Evolutionary conservation across 2,113 vertebrate genomes (phyloP).

Genomic region (Sinocyclocheilus rhinocerous): DNA sequence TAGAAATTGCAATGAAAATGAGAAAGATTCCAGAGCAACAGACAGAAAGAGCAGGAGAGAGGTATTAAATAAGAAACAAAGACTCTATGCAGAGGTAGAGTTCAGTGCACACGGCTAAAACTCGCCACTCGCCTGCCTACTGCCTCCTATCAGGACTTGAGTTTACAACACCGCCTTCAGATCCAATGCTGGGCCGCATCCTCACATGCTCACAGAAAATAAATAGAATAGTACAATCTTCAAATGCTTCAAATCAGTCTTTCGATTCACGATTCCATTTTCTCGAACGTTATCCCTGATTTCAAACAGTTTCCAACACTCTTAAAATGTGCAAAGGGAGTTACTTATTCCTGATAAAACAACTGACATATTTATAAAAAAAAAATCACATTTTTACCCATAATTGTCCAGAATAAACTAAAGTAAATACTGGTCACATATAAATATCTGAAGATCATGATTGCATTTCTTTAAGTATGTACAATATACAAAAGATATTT

Average conservation of each 20-base stretch:
- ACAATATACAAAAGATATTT: conserved; percentile 73
- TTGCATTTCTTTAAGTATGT: conserved; percentile 60
- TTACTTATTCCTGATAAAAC: neutral
- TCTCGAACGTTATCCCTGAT: conserved; percentile 2
- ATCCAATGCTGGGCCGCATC: conserved; percentile 10
- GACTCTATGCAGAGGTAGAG: conserved; percentile 93
- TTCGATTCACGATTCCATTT: too few species aligned
- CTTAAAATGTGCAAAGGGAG: conserved; percentile 31
- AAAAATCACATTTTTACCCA: neutral
- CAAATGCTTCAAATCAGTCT: conserved; percentile 70
- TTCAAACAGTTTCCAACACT: conserved; percentile 43
- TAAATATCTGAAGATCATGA: conserved; percentile 68
- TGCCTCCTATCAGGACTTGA: conserved; percentile 62
- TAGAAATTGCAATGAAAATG: conserved; percentile 63
- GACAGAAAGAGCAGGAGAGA: conserved; percentile 61
- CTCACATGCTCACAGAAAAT: conserved; percentile 77
- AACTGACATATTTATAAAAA: neutral
- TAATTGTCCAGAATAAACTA: conserved; percentile 14
- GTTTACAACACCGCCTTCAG: conserved; percentile 61
- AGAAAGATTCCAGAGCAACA: conserved; percentile 12
- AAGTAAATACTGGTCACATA: conserved; percentile 67
- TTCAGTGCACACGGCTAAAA: conserved; percentile 87
- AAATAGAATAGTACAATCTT: conserved; percentile 92
- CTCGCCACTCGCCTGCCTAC: conserved; percentile 77
- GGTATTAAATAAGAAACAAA: conserved; percentile 58